Percentiles rank a stretch among this genome's conserved stretches.
Conservation (phyloP, 2,888 invertebrate genomes). For the Fissipunctia ypsillon region DNA sequence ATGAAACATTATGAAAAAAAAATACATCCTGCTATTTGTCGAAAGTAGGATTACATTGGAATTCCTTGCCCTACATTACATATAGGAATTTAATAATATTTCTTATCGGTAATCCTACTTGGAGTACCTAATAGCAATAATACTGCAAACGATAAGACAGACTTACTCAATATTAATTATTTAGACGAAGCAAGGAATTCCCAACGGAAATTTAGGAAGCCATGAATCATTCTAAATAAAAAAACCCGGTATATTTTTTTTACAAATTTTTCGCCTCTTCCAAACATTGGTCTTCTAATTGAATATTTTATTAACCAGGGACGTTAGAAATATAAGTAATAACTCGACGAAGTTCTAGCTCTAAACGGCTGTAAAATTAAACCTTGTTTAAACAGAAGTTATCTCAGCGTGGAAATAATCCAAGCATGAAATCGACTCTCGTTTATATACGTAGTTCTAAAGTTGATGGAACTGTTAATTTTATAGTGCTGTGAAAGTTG, state of each 20-base stretch:
- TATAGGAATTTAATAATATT: conserved; percentile 30
- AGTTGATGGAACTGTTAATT: conserved; percentile 27
- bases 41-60: conserved; percentile 8
- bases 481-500: conserved; percentile 13
- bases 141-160: conserved; percentile 18
- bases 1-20: too few species aligned
- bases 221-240: conserved; percentile 10
- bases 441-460: conserved; percentile 3
- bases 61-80: conserved; percentile 1
- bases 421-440: conserved; percentile 8
- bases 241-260: not conserved
- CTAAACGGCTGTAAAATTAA: conserved; percentile 6
- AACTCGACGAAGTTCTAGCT: not conserved
- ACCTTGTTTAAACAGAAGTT: not conserved
- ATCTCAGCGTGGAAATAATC: conserved; percentile 12
- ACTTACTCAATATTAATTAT: conserved; percentile 9
- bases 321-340: not conserved
- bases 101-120: conserved; percentile 24
- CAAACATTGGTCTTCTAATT: not conserved
- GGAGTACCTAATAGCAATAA: conserved; percentile 6
- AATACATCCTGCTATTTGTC: not conserved
- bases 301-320: not conserved
- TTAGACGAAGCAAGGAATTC: not conserved
- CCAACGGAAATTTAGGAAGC: conserved; percentile 18
- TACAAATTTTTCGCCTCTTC: not conserved